phyloP scores from a whole-genome alignment of 2,888 invertebrate genomes.

The Cephus runcator region DNA sequence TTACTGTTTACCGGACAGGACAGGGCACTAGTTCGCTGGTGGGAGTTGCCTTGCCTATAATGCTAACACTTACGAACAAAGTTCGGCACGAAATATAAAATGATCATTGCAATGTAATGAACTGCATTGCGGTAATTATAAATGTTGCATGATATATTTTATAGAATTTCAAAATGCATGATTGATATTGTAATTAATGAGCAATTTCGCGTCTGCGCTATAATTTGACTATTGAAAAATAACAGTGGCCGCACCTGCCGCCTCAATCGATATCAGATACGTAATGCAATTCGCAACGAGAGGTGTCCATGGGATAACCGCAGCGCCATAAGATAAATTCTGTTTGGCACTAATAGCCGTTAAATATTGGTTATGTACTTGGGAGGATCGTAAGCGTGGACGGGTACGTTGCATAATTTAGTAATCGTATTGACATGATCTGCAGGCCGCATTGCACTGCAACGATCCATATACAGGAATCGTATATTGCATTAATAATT shows the following conservation, averaged over 20 bases:
- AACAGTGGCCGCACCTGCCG: constrained; percentile 33
- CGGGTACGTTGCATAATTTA: constrained; percentile 35
- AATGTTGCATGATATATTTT: background rate
- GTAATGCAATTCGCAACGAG: constrained; percentile 24
- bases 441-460: constrained; percentile 7
- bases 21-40: too few relatives aligned
- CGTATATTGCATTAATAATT: background rate
- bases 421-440: constrained; percentile 42
- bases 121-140: background rate
- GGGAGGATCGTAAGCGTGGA: constrained; percentile 27
- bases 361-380: constrained; percentile 51
- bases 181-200: background rate
- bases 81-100: too few relatives aligned
- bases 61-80: too few relatives aligned
- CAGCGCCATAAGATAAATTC: constrained; percentile 47
- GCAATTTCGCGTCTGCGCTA: background rate
- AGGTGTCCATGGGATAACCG: background rate
- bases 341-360: constrained; percentile 52
- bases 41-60: too few relatives aligned
- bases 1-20: too few relatives aligned
- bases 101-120: background rate
- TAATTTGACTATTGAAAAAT: background rate
- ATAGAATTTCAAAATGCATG: background rate
- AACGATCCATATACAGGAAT: background rate
- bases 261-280: constrained; percentile 50